Conservation (phyloP, 2,888 invertebrate genomes). For the Sarcophaga subvicina region DNA sequence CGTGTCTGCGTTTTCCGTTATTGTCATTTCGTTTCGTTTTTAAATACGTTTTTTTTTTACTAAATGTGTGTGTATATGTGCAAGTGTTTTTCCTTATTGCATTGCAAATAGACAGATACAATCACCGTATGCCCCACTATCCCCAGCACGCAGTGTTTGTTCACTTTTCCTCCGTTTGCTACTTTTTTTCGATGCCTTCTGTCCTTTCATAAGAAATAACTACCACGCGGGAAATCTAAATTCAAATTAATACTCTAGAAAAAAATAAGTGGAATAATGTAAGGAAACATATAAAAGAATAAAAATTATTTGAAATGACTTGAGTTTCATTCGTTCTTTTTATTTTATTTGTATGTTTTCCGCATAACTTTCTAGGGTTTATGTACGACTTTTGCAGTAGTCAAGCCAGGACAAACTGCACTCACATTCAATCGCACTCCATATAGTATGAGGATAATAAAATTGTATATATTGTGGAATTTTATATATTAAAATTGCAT, state of each 20-base stretch:
- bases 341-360: slow-evolving; percentile 53
- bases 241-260: slow-evolving; percentile 66
- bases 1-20: slow-evolving; percentile 69
- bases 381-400: slow-evolving; percentile 47
- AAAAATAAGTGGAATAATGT: neutral
- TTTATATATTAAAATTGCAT: slow-evolving; percentile 56
- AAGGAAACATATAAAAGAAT: slow-evolving; percentile 13
- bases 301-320: slow-evolving; percentile 66
- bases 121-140: slow-evolving; percentile 44
- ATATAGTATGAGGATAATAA: slow-evolving; percentile 25
- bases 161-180: slow-evolving; percentile 26
- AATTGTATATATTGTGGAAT: slow-evolving; percentile 45
- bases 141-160: slow-evolving; percentile 49
- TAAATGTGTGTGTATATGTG: neutral
- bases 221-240: slow-evolving; percentile 69
- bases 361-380: slow-evolving; percentile 61
- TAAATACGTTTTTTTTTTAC: slow-evolving; percentile 51
- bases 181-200: neutral
- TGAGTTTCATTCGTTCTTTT: slow-evolving; percentile 50
- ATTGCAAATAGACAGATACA: slow-evolving; percentile 33
- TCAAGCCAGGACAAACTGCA: slow-evolving; percentile 9
- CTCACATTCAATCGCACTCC: neutral
- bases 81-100: slow-evolving; percentile 41
- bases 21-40: slow-evolving; percentile 68
- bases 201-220: slow-evolving; percentile 43